Evolutionary conservation across 2,113 vertebrate genomes (phyloP), one percentile per base, ranked within the genome.

Genomic region (Dicerorhinus sumatrensis): DNA sequence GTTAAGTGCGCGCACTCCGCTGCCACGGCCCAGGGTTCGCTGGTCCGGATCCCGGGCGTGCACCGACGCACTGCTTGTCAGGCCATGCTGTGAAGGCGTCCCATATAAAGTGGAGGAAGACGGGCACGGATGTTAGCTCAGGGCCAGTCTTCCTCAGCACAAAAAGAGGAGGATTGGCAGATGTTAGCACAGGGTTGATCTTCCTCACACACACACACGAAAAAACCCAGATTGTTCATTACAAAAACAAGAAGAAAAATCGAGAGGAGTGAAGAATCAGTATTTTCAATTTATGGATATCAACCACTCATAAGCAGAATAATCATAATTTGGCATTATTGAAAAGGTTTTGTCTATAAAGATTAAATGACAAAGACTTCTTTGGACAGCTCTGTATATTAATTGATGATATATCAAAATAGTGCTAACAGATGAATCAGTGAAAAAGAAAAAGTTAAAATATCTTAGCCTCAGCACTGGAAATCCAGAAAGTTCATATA

Each of bases 171-270:
- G 42, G 42, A 42, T 42, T 42, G 42, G 5, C 42, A 42, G 5
- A 42, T 42, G 42, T 42, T 42, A 42, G 42, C 42, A 42, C 42
- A 42, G 42, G 42, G 42, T 5, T 42, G 42, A 42, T 42, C 42
- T 42, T 42, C 42, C 42, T 42, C 42, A 42, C 42, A 42, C 42
- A 39, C 39, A 39, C 39, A 42, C 42, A 75, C 13, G 56, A 31
- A 58, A 60, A 4, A 23, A 46, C 16, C 51, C 12, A 56, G 11
- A 39, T 48, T 48, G 21, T 72, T 89, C 73, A 85, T 90, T 80
- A 92, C 3, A 91, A 36, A 94, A 95, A 36, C 3, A 72, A 63
- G 46, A 72, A 95, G 21, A 75, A 82, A 96, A 86, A 48, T 9
- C 42, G 29, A 89, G 1, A 77, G 5, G 18, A 58, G 17, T 21